phyloP scores from a whole-genome alignment of 2,797 vertebrate species.

The Bovichtus variegatus region DNA sequence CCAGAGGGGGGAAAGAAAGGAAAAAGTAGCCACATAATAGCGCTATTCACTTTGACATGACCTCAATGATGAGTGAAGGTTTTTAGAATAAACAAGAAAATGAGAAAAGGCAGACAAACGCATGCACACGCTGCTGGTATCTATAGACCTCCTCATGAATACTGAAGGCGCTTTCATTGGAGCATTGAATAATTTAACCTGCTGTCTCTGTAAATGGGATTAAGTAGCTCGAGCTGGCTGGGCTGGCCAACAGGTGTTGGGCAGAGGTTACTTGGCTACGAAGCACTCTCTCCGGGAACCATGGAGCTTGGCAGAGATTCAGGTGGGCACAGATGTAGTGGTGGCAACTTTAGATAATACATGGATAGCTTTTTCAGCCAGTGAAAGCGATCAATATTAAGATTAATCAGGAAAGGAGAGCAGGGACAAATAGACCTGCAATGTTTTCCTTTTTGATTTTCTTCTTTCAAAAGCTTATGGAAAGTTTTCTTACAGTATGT shows the following conservation, averaged over 20 bases:
- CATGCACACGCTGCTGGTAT: constrained; percentile 13
- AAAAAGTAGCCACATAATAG: constrained; percentile 18
- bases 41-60: constrained; percentile 36
- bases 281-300: background rate
- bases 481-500: constrained; percentile 8
- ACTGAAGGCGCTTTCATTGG: constrained; percentile 61
- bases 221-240: constrained; percentile 48
- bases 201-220: constrained; percentile 66
- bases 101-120: background rate
- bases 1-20: background rate
- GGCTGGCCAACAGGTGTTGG: constrained; percentile 66
- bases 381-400: background rate
- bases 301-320: constrained; percentile 20
- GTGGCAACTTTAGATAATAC: constrained; percentile 11
- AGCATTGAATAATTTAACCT: constrained; percentile 67
- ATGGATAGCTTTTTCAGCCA: constrained; percentile 11
- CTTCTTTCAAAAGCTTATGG: background rate
- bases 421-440: background rate
- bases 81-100: constrained; percentile 36
- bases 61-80: constrained; percentile 34
- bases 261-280: constrained; percentile 35
- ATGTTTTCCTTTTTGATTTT: background rate
- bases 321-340: constrained; percentile 29
- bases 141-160: constrained; percentile 52
- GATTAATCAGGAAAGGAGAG: constrained; percentile 2